Base-by-base conservation (phyloP, 2,888 invertebrate genomes). In the Cataglyphis albicans region DNA sequence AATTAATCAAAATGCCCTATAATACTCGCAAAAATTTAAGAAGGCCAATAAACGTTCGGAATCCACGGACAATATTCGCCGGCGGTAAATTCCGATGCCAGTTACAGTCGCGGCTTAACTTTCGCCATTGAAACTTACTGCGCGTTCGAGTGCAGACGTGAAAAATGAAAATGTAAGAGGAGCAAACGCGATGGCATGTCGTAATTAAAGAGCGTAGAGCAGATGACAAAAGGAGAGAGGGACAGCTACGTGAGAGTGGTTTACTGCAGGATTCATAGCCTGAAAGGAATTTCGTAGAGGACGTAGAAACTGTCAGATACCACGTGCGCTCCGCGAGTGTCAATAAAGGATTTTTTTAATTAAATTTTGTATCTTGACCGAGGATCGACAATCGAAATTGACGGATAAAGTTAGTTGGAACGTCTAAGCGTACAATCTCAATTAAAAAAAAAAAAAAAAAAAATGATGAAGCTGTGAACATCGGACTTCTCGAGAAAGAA, bases 221-320 rank as follows among this genome's bases (percentile, higher is more conserved):
- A 59, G 61, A 67, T 82, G 86, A 86, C 85, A 87, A 89, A 89
- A 88, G 86, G 80, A 87, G 74, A 80, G 57, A 73, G 32, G 59
- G 59, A 59, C 44, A 70, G 59, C 18, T 70, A 65, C 35, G 57
- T 21, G 68, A 67, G 59, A 38, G 7, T 18, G 48, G 15, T 80
- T 48, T 48, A 10, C 48, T 65, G 15, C 12, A 82, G 63, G 18
- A 68, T 41, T 32, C 25, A 25, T 41, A 67, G 61, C 41, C 38
- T 52, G 83, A 35, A 38, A 80, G 70, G 70, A 80, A 74, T 70
- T 80, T 44, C 80, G 25, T 57, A 44, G 64, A 63, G 29, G 35
- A 44, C 59, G 21, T 59, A 35, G 65, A 65, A 81, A 83, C 64
- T 32, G 52, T 80, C 61, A 21, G 48, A 83, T 83, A 41, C 55